Evolutionary conservation across 2,113 vertebrate species (phyloP), one percentile per base, ranked within the genome.

Genomic region (Oncorhynchus tshawytscha): DNA sequence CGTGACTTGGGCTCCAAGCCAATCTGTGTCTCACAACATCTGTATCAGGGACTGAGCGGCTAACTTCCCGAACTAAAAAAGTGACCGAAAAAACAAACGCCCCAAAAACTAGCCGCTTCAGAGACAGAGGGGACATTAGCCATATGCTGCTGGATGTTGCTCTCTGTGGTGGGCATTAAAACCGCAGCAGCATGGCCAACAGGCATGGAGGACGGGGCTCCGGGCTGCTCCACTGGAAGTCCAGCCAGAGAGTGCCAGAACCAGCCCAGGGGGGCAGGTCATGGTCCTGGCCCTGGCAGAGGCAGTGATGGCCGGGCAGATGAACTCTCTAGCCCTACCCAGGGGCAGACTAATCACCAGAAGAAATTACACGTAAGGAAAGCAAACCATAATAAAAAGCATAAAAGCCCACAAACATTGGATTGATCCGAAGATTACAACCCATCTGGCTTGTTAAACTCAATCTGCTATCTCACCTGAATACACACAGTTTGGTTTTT

Each of bases 361-460:
- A 91, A 86, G 93, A 95, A 94, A 94, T 91, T 93, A 90, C 87
- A 92, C 81, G 91, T 89, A 94, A 93, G 91, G 88, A 95, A 96
- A 97, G 96, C 95, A 98, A 94, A 94, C 93, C 95, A 91, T 98
- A 96, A 96, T 91, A 91, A 93, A 96, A 95, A 90, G 91, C 95
- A 97, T 97, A 95, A 96, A 97, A 95, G 88, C 93, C 93, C 94
- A 94, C 93, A 97, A 97, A 98, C 95, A 97, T 94, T 95, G 95
- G 93, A 96, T 95, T 96, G 95, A 96, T 97, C 95, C 94, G 94
- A 95, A 94, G 93, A 97, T 99, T 97, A 98, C 91, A 94, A 95
- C 88, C 96, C 96, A 97, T 97, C 97, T 98, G 96, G 96, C 94
- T 95, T 96, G 96, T 99, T 97, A 99, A 98, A 96, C 88, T 91